Percentiles rank a stretch among this genome's conserved stretches.
These are phyloP conservation scores for Phymastichus coffea DNA, from an alignment of 1,140 invertebrate genomes.

Conservation along the genomic window DNA sequence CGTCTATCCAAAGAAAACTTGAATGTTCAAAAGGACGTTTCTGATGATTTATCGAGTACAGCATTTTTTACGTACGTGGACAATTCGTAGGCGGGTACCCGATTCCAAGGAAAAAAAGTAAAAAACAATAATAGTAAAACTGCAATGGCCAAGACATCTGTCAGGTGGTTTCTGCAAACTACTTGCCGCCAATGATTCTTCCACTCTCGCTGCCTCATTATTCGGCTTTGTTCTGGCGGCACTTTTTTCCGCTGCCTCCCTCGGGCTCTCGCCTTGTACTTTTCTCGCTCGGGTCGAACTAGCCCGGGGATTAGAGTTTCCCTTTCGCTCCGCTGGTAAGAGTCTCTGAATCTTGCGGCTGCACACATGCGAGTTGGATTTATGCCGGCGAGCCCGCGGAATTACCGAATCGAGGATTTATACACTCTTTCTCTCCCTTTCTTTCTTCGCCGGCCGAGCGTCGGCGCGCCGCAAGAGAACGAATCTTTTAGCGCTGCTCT, in stretches of 20 bases:
- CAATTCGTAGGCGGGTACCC: too few relatives aligned
- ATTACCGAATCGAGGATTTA: slow-evolving; percentile 55
- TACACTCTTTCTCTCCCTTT: slow-evolving; percentile 35
- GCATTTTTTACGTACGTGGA: too few relatives aligned
- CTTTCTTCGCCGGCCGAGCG: slow-evolving; percentile 4
- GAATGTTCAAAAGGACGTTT: background rate
- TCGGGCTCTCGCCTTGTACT: background rate
- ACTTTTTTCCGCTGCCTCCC: background rate
- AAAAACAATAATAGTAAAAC: background rate
- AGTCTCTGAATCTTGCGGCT: slow-evolving; percentile 52
- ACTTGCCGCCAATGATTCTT: slow-evolving; percentile 9
- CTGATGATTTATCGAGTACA: too few relatives aligned
- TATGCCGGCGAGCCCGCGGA: slow-evolving; percentile 50
- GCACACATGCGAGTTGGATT: slow-evolving; percentile 50
- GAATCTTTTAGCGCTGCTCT: too few relatives aligned
- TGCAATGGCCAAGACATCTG: background rate
- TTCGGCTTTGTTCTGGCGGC: slow-evolving; percentile 5
- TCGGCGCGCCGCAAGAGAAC: too few relatives aligned
- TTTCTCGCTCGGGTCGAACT: background rate
- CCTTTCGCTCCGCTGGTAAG: slow-evolving; percentile 46
- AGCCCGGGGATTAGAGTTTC: slow-evolving; percentile 14
- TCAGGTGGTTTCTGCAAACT: background rate
- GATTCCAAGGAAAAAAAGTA: too few relatives aligned
- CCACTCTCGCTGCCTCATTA: slow-evolving; percentile 1
- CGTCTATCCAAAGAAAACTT: too few relatives aligned